These are phyloP conservation scores for Clavelina lepadiformis DNA, from an alignment of 23 tunicate species.

Conservation along the genomic window DNA sequence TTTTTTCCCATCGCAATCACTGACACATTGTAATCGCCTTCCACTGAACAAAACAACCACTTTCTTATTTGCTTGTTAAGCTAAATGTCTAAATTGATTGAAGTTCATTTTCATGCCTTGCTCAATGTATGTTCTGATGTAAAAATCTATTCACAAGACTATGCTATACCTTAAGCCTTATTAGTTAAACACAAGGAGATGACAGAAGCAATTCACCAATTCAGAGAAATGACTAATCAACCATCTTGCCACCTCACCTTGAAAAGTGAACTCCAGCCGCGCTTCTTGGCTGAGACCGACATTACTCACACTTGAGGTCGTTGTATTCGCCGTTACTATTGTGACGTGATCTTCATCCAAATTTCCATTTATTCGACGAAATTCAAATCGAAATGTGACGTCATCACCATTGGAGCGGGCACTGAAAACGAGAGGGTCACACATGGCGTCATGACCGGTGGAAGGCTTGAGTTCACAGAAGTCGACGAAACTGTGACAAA, in stretches of 20 bases:
- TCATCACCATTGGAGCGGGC: constrained; percentile 32
- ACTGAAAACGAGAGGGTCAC: constrained; percentile 10
- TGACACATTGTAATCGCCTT: constrained; percentile 40
- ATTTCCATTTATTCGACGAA: constrained; percentile 1
- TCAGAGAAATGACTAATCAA: too few species aligned
- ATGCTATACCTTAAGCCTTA: too few species aligned
- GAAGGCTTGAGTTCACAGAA: constrained; percentile 7
- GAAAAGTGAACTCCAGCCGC: background rate
- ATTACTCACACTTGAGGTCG: background rate
- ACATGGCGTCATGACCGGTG: background rate
- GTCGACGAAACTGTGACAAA: constrained; percentile 11
- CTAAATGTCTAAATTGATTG: too few species aligned
- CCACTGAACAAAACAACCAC: constrained; percentile 10
- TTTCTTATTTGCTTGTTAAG: too few species aligned
- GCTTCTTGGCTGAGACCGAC: constrained; percentile 3
- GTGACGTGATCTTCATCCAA: background rate
- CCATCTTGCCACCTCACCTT: too few species aligned
- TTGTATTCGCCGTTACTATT: constrained; percentile 3
- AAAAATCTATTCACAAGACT: background rate
- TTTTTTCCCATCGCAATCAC: constrained; percentile 10
- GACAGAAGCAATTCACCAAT: too few species aligned
- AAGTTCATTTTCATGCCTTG: too few species aligned
- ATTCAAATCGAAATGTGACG: constrained; percentile 17
- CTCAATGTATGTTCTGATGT: background rate
- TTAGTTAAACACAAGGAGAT: too few species aligned